A percentile compares a stretch with the other conserved stretches of the same genome.
phyloP scores from a whole-genome alignment of 2,888 invertebrate species.

The Sphaerophoria rueppellii region DNA sequence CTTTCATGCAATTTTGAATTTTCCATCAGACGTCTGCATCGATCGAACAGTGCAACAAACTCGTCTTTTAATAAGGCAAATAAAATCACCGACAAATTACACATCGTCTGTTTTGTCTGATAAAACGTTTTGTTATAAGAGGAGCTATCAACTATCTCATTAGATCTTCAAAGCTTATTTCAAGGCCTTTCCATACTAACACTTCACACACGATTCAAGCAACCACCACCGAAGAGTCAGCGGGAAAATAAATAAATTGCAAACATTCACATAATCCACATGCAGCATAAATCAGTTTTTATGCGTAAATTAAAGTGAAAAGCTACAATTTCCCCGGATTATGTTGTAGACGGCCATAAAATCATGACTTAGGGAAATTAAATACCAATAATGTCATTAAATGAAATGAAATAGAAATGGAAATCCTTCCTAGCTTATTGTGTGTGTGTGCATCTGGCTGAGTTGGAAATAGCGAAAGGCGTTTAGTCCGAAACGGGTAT shows the following conservation, averaged over 20 bases:
- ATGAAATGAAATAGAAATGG: constrained; percentile 4
- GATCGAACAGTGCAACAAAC: neutral
- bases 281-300: constrained; percentile 67
- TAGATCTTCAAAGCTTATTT: constrained; percentile 44
- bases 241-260: constrained; percentile 36
- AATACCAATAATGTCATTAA: constrained; percentile 65
- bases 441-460: neutral
- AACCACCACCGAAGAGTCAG: neutral
- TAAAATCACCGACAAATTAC: constrained; percentile 58
- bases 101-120: constrained; percentile 30
- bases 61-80: constrained; percentile 33
- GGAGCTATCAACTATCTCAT: constrained; percentile 51
- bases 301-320: constrained; percentile 72
- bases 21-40: neutral
- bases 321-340: constrained; percentile 44
- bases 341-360: constrained; percentile 44
- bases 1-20: neutral
- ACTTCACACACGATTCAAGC: constrained; percentile 2
- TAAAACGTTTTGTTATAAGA: constrained; percentile 26
- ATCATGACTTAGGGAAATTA: constrained; percentile 64
- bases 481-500: constrained; percentile 30
- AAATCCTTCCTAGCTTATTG: constrained; percentile 38
- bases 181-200: constrained; percentile 14
- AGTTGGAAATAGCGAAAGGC: constrained; percentile 56
- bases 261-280: constrained; percentile 62